A percentile compares a stretch with the other conserved stretches of the same genome.
These are phyloP conservation scores for Ianthella basta DNA, from an alignment of 37 sponge, comb jelly and placozoan species.

Conservation along the genomic window DNA sequence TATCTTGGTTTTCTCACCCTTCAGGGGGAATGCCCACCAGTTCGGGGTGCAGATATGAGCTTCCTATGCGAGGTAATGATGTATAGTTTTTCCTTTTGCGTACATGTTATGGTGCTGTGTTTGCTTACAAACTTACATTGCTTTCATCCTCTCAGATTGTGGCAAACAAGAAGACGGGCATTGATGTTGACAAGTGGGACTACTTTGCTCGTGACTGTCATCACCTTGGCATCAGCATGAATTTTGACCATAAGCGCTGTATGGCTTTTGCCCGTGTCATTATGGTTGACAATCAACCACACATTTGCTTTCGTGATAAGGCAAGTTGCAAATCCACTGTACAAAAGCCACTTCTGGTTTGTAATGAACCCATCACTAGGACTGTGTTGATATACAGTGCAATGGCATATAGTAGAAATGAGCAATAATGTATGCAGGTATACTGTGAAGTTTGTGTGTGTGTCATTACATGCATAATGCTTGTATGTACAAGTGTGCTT, in stretches of 20 bases:
- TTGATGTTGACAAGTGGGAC: conserved; percentile 99
- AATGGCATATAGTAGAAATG: too few relatives aligned
- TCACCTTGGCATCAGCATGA: conserved; percentile 82
- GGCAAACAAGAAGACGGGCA: conserved; percentile 91
- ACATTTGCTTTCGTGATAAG: conserved; percentile 90
- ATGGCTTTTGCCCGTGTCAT: conserved; percentile 88
- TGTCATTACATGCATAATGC: not conserved
- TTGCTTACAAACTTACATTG: too few relatives aligned
- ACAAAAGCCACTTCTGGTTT: too few relatives aligned
- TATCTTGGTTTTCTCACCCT: not conserved
- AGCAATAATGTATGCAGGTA: too few relatives aligned
- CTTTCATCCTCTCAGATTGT: conserved; percentile 70
- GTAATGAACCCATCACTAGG: too few relatives aligned
- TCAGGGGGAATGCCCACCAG: conserved; percentile 66
- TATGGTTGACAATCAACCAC: conserved; percentile 56
- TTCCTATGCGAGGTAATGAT: conserved; percentile 93
- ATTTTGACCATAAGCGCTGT: conserved; percentile 78
- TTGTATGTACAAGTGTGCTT: not conserved
- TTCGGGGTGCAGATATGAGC: conserved; percentile 79
- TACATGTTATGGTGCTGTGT: too few relatives aligned
- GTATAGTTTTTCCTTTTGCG: too few relatives aligned
- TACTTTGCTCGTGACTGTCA: conserved; percentile 96
- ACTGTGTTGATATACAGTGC: too few relatives aligned
- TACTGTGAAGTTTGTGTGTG: too few relatives aligned
- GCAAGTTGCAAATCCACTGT: too few relatives aligned